Evolutionary conservation across 2,888 invertebrate species (phyloP).

Genomic region (Lepidochitona cinerea): DNA sequence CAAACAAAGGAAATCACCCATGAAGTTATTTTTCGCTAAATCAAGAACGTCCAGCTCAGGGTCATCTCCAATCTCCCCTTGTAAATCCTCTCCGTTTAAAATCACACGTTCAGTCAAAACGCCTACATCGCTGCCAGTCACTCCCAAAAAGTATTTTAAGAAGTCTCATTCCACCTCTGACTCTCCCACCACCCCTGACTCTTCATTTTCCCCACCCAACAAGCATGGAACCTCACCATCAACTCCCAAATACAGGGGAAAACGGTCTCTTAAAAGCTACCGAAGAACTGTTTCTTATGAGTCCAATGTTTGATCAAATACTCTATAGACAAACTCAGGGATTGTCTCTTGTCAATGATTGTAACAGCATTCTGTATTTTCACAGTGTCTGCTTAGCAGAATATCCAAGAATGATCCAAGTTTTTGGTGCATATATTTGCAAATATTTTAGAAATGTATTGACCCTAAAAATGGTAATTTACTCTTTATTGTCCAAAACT

Average conservation of each 20-base stretch:
- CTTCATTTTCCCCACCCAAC: conserved; percentile 35
- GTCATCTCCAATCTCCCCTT: conserved; percentile 13
- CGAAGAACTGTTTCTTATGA: conserved; percentile 22
- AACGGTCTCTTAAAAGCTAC: not conserved
- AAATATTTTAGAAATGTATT: too few species aligned
- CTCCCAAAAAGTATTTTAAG: conserved; percentile 33
- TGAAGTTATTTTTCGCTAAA: conserved; percentile 25
- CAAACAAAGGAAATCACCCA: conserved; percentile 21
- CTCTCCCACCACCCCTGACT: conserved; percentile 13
- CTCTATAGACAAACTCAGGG: too few species aligned
- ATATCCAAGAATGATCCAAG: too few species aligned
- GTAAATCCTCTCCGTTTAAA: conserved; percentile 11
- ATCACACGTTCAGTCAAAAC: conserved; percentile 17
- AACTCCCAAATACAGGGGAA: not conserved
- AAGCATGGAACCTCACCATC: conserved; percentile 25
- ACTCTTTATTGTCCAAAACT: too few species aligned
- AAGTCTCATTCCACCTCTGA: conserved; percentile 16
- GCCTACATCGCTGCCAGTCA: conserved; percentile 28
- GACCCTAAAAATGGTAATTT: too few species aligned
- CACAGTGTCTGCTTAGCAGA: too few species aligned
- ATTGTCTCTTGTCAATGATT: too few species aligned
- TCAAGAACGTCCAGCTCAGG: conserved; percentile 17
- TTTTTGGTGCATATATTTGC: too few species aligned
- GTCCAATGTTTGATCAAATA: conserved; percentile 22
- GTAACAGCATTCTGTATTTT: too few species aligned